phyloP scores from a whole-genome alignment of 2,888 invertebrate species.

The Hoplodrina blanda region DNA sequence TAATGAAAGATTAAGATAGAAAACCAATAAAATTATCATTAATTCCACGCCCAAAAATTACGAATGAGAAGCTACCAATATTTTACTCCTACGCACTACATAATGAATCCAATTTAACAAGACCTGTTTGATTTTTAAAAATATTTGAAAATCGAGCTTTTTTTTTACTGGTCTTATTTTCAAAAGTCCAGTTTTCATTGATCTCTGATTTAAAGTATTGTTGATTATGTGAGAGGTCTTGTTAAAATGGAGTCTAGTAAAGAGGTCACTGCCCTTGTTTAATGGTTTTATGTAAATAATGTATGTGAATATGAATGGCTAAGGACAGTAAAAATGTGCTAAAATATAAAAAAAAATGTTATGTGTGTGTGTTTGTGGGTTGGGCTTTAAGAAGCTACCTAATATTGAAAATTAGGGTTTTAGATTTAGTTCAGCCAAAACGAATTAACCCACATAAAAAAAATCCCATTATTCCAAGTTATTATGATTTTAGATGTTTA shows the following conservation, averaged over 20 bases:
- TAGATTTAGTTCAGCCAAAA: too few species aligned
- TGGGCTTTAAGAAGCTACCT: too few species aligned
- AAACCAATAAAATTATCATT: slow-evolving; percentile 46
- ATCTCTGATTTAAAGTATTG: slow-evolving; percentile 1
- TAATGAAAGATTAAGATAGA: slow-evolving; percentile 31
- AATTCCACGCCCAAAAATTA: slow-evolving; percentile 43
- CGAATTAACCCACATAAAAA: too few species aligned
- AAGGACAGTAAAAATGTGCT: slow-evolving; percentile 14
- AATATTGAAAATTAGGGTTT: too few species aligned
- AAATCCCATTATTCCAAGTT: too few species aligned
- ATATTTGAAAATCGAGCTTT: not conserved
- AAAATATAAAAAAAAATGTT: too few species aligned
- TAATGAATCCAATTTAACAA: slow-evolving; percentile 1
- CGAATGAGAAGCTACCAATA: slow-evolving; percentile 41
- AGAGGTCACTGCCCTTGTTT: slow-evolving; percentile 46
- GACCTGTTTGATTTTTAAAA: not conserved
- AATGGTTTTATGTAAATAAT: slow-evolving; percentile 47
- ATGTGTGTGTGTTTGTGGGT: too few species aligned
- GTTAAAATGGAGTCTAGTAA: slow-evolving; percentile 6
- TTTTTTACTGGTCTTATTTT: not conserved
- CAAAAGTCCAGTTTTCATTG: not conserved
- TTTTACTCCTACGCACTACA: slow-evolving; percentile 38
- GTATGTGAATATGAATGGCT: slow-evolving; percentile 48
- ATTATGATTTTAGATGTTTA: too few species aligned
- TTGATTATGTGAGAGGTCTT: not conserved